These are phyloP conservation scores for Hecatera dysodea DNA, from an alignment of 2,888 invertebrate species.

Conservation along the genomic window DNA sequence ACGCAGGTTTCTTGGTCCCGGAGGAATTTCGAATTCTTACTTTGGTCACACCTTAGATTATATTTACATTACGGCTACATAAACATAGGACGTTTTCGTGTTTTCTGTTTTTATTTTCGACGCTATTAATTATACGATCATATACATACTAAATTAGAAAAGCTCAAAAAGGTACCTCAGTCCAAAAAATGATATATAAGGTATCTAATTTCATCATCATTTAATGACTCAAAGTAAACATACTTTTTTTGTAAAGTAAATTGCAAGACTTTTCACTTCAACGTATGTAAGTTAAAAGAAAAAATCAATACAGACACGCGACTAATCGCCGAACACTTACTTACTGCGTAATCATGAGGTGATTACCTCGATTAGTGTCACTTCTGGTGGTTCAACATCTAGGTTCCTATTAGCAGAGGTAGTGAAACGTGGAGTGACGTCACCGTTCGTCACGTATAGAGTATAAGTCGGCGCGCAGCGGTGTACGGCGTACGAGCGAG, in stretches of 20 bases:
- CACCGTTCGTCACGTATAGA: constrained; percentile 75
- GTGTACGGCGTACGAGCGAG: constrained; percentile 63
- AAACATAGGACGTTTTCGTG: not conserved
- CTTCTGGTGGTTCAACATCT: constrained; percentile 62
- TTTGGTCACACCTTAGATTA: not conserved
- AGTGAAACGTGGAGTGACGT: constrained; percentile 84
- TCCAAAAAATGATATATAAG: no score
- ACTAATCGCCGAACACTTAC: constrained; percentile 18
- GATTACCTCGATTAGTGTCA: constrained; percentile 50
- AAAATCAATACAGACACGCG: constrained; percentile 2
- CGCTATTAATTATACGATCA: no score
- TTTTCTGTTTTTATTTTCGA: no score
- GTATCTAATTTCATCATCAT: no score
- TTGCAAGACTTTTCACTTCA: not conserved
- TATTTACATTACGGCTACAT: constrained; percentile 21
- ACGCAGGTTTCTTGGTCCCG: constrained; percentile 9
- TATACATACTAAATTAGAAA: no score
- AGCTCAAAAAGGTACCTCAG: not conserved
- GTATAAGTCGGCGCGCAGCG: constrained; percentile 65
- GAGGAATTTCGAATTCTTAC: not conserved
- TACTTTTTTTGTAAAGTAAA: no score
- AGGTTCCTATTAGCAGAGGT: constrained; percentile 61
- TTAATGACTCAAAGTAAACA: no score
- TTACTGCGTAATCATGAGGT: constrained; percentile 10
- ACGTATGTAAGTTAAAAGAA: not conserved